A percentile compares a stretch with the other conserved stretches of the same genome.
Conservation (phyloP, 2,888 invertebrate species). For the Portevinia maculata region DNA sequence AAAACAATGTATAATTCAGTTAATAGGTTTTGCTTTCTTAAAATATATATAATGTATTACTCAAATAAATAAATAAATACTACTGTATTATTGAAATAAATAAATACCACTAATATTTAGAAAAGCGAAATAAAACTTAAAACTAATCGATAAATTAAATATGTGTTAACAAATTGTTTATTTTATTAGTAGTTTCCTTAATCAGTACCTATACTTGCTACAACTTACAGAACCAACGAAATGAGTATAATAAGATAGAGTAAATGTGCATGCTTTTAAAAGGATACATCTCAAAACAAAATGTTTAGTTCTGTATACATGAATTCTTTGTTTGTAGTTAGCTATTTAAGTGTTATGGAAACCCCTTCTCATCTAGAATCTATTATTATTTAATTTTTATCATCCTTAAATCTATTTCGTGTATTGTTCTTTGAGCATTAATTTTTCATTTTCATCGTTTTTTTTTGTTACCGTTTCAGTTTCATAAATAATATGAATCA, state of each 20-base stretch:
- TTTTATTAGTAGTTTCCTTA: constrained; percentile 53
- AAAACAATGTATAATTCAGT: constrained; percentile 67
- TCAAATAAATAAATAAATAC: background rate
- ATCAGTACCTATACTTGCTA: constrained; percentile 50
- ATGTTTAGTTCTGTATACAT: background rate
- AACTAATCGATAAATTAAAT: constrained; percentile 7
- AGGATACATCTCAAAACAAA: background rate
- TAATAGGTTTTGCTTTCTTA: constrained; percentile 29
- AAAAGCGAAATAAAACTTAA: constrained; percentile 11
- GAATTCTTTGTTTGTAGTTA: background rate
- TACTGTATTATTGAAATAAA: constrained; percentile 68
- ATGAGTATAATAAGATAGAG: background rate
- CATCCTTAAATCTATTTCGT: constrained; percentile 22
- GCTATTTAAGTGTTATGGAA: constrained; percentile 6
- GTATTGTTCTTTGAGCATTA: constrained; percentile 38
- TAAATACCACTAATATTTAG: constrained; percentile 22
- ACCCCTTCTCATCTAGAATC: constrained; percentile 25
- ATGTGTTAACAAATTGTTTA: constrained; percentile 16
- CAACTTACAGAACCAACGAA: constrained; percentile 5
- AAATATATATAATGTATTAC: constrained; percentile 52
- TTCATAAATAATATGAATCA: background rate
- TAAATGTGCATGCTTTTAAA: constrained; percentile 3
- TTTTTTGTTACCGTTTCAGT: background rate
- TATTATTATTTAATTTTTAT: constrained; percentile 11
- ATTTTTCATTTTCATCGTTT: constrained; percentile 2